These are phyloP conservation scores for Daboia siamensis DNA, from an alignment of 2,113 vertebrate species.

Conservation along the genomic window DNA sequence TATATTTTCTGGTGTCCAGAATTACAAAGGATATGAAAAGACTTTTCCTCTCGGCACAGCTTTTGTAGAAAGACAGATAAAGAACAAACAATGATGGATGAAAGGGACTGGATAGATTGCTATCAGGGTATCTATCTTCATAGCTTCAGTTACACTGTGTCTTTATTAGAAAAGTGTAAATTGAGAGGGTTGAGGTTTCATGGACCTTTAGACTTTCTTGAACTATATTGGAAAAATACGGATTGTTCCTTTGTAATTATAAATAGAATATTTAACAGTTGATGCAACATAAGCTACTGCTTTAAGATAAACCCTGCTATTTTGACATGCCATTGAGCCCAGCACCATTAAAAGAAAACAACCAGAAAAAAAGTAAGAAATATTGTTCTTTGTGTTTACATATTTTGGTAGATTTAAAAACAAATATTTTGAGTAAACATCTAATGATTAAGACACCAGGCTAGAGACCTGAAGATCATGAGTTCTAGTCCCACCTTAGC, in stretches of 20 bases:
- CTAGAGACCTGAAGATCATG: not conserved
- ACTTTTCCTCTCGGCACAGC: not conserved
- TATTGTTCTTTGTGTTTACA: not conserved
- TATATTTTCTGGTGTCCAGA: constrained; percentile 11
- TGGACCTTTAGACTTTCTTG: constrained; percentile 24
- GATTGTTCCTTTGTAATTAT: not conserved
- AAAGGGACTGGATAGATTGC: not conserved
- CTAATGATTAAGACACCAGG: not conserved
- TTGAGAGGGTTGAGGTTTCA: not conserved
- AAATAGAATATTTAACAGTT: constrained; percentile 17
- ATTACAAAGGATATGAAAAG: constrained; percentile 6
- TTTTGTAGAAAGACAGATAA: constrained; percentile 27
- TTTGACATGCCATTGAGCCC: not conserved
- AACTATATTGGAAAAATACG: not conserved
- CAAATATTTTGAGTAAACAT: not conserved
- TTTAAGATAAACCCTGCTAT: constrained; percentile 7
- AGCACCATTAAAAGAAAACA: constrained; percentile 2
- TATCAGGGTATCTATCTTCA: not conserved
- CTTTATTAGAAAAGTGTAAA: constrained; percentile 10
- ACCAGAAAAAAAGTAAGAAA: not conserved
- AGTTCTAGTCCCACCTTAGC: not conserved
- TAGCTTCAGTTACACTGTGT: not conserved
- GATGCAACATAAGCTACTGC: constrained; percentile 2
- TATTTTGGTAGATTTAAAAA: not conserved
- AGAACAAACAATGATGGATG: constrained; percentile 22